Conservation (phyloP, 2,888 invertebrate genomes). For the Protophormia terraenovae region DNA sequence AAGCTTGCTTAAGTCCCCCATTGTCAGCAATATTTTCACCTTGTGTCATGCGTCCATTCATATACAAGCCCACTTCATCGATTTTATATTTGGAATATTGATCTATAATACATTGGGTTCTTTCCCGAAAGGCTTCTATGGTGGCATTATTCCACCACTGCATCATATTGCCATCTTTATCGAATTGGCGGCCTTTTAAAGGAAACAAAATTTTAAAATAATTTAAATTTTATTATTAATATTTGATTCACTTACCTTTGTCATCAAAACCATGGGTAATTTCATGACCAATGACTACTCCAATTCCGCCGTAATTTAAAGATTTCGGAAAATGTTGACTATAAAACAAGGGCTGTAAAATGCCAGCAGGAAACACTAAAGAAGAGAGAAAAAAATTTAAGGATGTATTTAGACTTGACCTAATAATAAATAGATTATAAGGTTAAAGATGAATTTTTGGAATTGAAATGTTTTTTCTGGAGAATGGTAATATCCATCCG, state of each 20-base stretch:
- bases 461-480: no score
- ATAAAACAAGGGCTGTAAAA: slow-evolving; percentile 92
- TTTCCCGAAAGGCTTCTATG: slow-evolving; percentile 88
- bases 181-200: slow-evolving; percentile 89
- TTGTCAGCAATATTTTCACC: slow-evolving; percentile 97
- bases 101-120: slow-evolving; percentile 93
- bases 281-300: slow-evolving; percentile 93
- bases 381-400: background rate
- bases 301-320: slow-evolving; percentile 92
- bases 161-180: slow-evolving; percentile 93
- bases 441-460: no score
- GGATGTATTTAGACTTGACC: no score
- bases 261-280: slow-evolving; percentile 93
- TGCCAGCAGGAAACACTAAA: slow-evolving; percentile 94
- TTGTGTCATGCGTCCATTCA: slow-evolving; percentile 89
- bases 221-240: background rate
- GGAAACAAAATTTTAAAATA: background rate
- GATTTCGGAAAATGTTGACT: slow-evolving; percentile 92
- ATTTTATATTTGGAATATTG: slow-evolving; percentile 92
- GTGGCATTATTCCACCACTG: slow-evolving; percentile 96
- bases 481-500: no score
- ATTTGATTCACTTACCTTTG: slow-evolving; percentile 84
- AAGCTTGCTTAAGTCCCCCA: slow-evolving; percentile 94
- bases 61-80: slow-evolving; percentile 87
- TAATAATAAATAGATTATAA: no score